A percentile compares a stretch with the other conserved stretches of the same genome.
These are phyloP conservation scores for Ibycter americanus DNA, from an alignment of 2,797 vertebrate species.

Conservation along the genomic window DNA sequence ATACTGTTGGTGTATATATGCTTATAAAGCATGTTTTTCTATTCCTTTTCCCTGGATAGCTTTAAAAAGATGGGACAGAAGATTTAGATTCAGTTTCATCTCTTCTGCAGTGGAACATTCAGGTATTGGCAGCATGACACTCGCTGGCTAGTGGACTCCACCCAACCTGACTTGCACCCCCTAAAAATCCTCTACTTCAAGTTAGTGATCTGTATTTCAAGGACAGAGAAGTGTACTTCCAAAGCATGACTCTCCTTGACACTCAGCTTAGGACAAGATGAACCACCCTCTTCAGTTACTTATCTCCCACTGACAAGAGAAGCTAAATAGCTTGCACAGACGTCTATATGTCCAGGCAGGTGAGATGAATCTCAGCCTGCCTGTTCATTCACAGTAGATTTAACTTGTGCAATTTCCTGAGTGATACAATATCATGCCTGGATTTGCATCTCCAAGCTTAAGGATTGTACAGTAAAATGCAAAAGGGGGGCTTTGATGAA, in stretches of 20 bases:
- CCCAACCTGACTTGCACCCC: not conserved
- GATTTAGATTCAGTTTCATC: not conserved
- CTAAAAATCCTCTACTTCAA: not conserved
- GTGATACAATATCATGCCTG: not conserved
- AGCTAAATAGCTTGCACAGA: not conserved
- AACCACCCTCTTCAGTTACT: not conserved
- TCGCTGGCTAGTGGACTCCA: not conserved
- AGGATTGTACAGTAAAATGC: not conserved
- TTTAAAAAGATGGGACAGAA: not conserved
- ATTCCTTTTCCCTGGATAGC: not conserved
- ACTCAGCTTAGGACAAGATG: not conserved
- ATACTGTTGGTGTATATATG: not conserved
- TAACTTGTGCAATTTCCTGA: not conserved
- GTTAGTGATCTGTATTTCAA: not conserved
- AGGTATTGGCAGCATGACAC: not conserved
- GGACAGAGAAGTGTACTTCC: not conserved
- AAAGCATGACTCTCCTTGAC: not conserved
- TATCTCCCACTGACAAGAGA: not conserved
- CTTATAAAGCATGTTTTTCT: not conserved
- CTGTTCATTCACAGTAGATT: conserved; percentile 1
- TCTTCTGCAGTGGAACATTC: not conserved
- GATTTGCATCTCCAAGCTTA: conserved; percentile 21
- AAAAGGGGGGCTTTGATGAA: conserved; percentile 35
- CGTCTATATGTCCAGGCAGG: not conserved
- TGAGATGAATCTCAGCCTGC: not conserved